A percentile compares a stretch with the other conserved stretches of the same genome.
These are phyloP conservation scores for Lasiurus cinereus DNA, from an alignment of 2,113 vertebrate genomes.

Conservation along the genomic window DNA sequence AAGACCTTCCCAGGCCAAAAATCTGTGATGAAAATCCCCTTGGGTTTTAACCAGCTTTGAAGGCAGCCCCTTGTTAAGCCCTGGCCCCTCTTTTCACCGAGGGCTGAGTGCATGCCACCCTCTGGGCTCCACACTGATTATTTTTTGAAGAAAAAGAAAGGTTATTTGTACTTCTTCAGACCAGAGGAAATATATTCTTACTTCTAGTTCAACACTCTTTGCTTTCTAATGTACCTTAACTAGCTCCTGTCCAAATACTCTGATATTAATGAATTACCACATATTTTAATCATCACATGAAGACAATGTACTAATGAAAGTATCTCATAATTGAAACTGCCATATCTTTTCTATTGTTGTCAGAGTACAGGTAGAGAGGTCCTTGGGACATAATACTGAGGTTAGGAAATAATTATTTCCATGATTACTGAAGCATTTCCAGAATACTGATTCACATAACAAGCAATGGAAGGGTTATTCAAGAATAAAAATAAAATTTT, in stretches of 20 bases:
- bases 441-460: background rate
- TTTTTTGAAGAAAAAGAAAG: slow-evolving; percentile 77
- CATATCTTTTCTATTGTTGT: background rate
- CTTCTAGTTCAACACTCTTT: slow-evolving; percentile 39
- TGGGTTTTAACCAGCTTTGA: slow-evolving; percentile 85
- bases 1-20: slow-evolving; percentile 85
- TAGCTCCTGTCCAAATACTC: slow-evolving; percentile 6
- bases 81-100: slow-evolving; percentile 64
- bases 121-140: slow-evolving; percentile 81
- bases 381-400: background rate
- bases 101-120: slow-evolving; percentile 72
- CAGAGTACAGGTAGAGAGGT: background rate
- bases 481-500: slow-evolving; percentile 43
- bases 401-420: slow-evolving; percentile 22
- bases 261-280: slow-evolving; percentile 31
- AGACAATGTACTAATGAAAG: background rate
- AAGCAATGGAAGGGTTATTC: background rate
- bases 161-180: slow-evolving; percentile 80
- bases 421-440: background rate
- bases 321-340: background rate
- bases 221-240: slow-evolving; percentile 16
- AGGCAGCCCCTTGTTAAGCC: slow-evolving; percentile 80
- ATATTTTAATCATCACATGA: background rate
- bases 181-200: background rate
- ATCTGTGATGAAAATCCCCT: slow-evolving; percentile 83